Conservation (phyloP, 2,888 invertebrate species). For the Tupiocoris notatus region DNA sequence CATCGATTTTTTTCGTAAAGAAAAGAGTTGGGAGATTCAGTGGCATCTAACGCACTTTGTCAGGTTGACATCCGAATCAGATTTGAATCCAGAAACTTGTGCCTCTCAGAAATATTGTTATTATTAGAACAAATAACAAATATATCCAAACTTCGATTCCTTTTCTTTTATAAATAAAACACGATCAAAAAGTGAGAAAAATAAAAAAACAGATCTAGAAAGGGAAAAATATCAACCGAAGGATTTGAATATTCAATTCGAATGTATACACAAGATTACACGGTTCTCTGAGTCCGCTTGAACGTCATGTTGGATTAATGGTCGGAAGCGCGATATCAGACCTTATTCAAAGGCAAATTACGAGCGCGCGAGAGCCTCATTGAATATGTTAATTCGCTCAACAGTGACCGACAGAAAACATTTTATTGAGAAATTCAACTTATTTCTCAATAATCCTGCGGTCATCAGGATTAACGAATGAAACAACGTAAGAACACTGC, state of each 20-base stretch:
- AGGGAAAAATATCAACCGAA: not conserved
- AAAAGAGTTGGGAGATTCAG: too few relatives aligned
- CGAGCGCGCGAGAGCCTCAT: constrained; percentile 11
- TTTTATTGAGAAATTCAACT: constrained; percentile 12
- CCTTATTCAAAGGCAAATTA: constrained; percentile 35
- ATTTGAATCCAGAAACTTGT: too few relatives aligned
- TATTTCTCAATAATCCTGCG: too few relatives aligned
- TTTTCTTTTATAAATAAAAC: not conserved
- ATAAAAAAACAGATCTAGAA: not conserved
- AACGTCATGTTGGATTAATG: constrained; percentile 36
- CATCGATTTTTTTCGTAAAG: too few relatives aligned
- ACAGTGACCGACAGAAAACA: constrained; percentile 26
- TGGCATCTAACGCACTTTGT: too few relatives aligned
- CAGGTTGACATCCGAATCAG: too few relatives aligned
- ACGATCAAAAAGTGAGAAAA: not conserved
- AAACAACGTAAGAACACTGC: too few relatives aligned
- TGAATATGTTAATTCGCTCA: constrained; percentile 24
- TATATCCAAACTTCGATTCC: too few relatives aligned
- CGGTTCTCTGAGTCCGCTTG: constrained; percentile 21
- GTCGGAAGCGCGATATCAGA: constrained; percentile 30
- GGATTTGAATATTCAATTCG: constrained; percentile 34
- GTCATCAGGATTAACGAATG: too few relatives aligned
- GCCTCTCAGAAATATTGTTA: too few relatives aligned
- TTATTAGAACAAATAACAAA: too few relatives aligned
- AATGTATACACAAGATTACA: constrained; percentile 33